These are phyloP conservation scores for Prionailurus bengalensis DNA, from an alignment of 2,113 vertebrate genomes.

Conservation along the genomic window DNA sequence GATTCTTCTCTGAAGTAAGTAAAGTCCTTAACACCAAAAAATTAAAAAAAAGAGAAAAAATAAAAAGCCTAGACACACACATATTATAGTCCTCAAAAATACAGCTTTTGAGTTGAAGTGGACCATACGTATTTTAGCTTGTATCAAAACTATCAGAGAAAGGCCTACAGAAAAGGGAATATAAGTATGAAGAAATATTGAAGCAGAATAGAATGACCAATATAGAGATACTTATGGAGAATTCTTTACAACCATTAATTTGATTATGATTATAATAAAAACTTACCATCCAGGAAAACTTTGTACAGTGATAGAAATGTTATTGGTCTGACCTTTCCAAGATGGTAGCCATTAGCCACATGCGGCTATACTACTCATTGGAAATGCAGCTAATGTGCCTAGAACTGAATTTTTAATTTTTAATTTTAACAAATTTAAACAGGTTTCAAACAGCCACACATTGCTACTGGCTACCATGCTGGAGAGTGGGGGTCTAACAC, in stretches of 20 bases:
- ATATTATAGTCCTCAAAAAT: background rate
- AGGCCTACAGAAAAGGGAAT: background rate
- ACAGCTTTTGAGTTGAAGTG: background rate
- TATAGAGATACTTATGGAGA: background rate
- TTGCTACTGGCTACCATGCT: background rate
- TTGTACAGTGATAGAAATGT: background rate
- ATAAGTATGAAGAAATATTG: background rate
- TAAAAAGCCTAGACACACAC: background rate
- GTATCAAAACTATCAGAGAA: background rate
- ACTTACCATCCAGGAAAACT: background rate
- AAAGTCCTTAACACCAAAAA: background rate
- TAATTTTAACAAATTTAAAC: background rate
- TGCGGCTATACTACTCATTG: background rate
- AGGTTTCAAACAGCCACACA: constrained; percentile 24
- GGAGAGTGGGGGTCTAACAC: background rate
- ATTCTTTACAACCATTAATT: background rate
- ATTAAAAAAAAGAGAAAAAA: too few species aligned
- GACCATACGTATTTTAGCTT: background rate
- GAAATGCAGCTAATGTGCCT: background rate
- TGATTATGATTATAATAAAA: background rate
- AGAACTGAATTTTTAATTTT: background rate
- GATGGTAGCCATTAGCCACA: background rate
- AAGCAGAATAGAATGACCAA: background rate
- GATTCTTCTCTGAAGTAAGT: constrained; percentile 25
- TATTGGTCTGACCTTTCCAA: background rate